A percentile compares a stretch with the other conserved stretches of the same genome.
phyloP scores from a whole-genome alignment of 2,797 vertebrate genomes.

The Ibycter americanus region DNA sequence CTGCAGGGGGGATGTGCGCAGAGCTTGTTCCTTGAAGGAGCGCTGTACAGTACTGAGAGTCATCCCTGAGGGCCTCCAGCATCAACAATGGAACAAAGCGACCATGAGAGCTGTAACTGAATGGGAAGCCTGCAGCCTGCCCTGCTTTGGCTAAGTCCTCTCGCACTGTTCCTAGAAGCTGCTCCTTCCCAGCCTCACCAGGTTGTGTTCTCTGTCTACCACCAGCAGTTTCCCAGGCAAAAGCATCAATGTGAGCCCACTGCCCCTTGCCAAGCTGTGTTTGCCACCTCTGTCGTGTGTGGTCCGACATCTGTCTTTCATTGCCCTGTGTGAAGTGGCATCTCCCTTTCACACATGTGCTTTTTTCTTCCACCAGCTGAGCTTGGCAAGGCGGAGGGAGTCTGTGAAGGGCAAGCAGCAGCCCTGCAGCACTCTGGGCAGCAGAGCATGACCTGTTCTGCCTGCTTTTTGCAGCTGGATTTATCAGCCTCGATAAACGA shows the following conservation, averaged over 20 bases:
- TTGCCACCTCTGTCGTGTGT: neutral
- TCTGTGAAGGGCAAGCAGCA: neutral
- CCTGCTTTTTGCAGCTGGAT: neutral
- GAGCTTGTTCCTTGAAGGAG: slow-evolving; percentile 14
- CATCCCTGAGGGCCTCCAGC: neutral
- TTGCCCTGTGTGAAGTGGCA: neutral
- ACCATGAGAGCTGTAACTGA: neutral
- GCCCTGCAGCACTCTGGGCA: neutral
- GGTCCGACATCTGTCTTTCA: slow-evolving; percentile 31
- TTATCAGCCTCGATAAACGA: neutral
- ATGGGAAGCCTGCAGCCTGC: neutral
- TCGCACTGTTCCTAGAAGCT: neutral
- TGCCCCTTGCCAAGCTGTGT: neutral
- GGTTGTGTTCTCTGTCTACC: neutral
- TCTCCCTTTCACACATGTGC: neutral
- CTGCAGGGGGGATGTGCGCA: neutral
- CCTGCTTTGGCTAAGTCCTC: neutral
- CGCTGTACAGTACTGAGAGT: neutral
- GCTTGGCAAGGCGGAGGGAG: neutral
- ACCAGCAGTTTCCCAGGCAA: neutral
- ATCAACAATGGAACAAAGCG: neutral
- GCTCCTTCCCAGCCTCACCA: neutral
- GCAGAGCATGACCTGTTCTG: neutral
- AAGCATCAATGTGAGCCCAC: fast-evolving
- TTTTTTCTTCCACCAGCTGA: neutral